phyloP scores from a whole-genome alignment of 2,888 invertebrate genomes.

The Ormyrus thymus region DNA sequence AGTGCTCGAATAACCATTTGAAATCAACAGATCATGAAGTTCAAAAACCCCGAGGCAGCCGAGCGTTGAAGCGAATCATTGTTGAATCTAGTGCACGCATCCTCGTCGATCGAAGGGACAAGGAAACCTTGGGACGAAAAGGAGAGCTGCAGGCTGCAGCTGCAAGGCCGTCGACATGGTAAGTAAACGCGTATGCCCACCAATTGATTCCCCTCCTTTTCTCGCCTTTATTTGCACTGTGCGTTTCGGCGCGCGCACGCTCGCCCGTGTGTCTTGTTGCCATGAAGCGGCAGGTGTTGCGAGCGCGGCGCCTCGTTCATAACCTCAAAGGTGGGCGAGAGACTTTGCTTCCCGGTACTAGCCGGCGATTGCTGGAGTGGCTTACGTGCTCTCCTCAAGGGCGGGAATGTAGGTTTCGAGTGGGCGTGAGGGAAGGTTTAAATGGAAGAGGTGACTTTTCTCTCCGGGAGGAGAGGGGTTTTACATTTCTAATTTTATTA shows the following conservation, averaged over 20 bases:
- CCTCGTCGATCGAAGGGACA: background rate
- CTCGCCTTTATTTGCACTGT: no score
- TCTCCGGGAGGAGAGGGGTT: background rate
- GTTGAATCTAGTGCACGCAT: background rate
- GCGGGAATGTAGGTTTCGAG: conserved; percentile 22
- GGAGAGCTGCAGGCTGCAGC: background rate
- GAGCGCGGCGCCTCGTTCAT: conserved; percentile 9
- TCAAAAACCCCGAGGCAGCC: background rate
- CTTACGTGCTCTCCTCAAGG: conserved; percentile 8
- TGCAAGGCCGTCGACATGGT: background rate
- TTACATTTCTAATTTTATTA: no score
- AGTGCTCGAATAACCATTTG: no score
- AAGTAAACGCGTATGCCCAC: background rate
- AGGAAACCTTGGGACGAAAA: no score
- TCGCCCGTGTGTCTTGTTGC: no score
- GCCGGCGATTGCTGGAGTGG: background rate
- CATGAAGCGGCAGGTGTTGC: background rate
- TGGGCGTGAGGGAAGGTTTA: background rate
- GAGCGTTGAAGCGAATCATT: background rate
- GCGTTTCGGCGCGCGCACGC: no score
- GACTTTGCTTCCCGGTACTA: background rate
- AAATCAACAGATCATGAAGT: background rate
- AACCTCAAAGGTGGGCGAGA: conserved; percentile 34
- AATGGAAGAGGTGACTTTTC: background rate
- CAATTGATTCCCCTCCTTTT: no score